Evolutionary conservation across 2,797 vertebrate genomes (phyloP).

Genomic region (Mormyrus hasselquistii): DNA sequence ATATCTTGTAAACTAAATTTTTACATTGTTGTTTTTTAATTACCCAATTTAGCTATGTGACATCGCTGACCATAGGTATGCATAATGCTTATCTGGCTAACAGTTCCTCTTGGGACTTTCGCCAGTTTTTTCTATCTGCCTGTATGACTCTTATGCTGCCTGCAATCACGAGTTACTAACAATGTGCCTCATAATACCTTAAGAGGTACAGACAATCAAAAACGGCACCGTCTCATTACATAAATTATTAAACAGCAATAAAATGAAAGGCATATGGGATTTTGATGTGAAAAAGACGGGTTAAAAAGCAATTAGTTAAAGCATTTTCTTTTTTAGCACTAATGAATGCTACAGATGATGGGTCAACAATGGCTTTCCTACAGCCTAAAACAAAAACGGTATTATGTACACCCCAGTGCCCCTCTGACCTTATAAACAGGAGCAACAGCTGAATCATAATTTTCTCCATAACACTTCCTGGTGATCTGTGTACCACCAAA

Average conservation of each 20-base stretch:
- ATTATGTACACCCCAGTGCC: conserved; percentile 20
- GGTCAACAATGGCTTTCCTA: conserved; percentile 16
- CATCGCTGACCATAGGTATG: not conserved
- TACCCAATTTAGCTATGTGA: not conserved
- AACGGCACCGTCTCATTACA: not conserved
- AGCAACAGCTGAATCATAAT: not conserved
- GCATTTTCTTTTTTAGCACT: conserved; percentile 25
- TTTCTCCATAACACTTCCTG: not conserved
- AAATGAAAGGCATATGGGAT: not conserved
- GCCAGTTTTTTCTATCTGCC: not conserved
- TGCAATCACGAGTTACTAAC: not conserved
- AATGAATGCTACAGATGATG: conserved; percentile 25
- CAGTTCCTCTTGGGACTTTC: not conserved
- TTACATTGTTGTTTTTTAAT: not conserved
- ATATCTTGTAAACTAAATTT: not conserved
- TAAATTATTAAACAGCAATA: not conserved
- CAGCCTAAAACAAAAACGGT: conserved; percentile 24
- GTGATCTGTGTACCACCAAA: not conserved
- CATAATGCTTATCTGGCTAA: not conserved
- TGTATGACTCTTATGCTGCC: not conserved
- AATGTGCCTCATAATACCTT: not conserved
- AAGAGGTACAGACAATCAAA: not conserved
- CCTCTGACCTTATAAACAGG: conserved; percentile 33
- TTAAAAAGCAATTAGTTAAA: conserved; percentile 29
- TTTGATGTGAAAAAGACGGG: conserved; percentile 16